These are phyloP conservation scores for Sitodiplosis mosellana DNA, from an alignment of 1,140 invertebrate species.

Conservation along the genomic window DNA sequence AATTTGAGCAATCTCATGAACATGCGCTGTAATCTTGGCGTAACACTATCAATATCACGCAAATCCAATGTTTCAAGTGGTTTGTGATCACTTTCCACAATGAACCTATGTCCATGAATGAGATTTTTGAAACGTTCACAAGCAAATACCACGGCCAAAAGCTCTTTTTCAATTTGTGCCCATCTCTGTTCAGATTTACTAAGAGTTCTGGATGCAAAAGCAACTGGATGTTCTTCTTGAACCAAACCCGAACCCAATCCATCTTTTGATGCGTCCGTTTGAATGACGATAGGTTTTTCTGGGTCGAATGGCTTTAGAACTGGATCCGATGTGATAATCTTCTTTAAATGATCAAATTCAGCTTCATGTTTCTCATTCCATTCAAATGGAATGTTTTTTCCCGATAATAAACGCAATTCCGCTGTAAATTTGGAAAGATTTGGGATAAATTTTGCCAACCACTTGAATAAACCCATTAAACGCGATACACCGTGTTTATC, in stretches of 20 bases:
- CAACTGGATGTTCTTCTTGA: constrained; percentile 14
- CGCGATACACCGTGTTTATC: constrained; percentile 2
- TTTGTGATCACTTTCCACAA: constrained; percentile 24
- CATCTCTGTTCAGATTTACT: constrained; percentile 20
- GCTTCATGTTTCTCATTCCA: constrained; percentile 13
- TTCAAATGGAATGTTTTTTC: constrained; percentile 9
- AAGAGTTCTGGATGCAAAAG: constrained; percentile 18
- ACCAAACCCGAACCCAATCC: constrained; percentile 16
- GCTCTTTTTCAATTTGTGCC: constrained; percentile 30
- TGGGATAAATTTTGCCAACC: constrained; percentile 18
- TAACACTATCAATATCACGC: constrained; percentile 15
- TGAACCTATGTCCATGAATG: constrained; percentile 15
- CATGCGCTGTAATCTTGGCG: constrained; percentile 21
- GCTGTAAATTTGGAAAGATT: constrained; percentile 14
- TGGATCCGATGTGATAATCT: constrained; percentile 10
- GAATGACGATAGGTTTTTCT: no score
- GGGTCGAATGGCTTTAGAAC: no score
- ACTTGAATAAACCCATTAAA: constrained; percentile 16
- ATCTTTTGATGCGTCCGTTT: no score
- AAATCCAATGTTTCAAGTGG: constrained; percentile 16
- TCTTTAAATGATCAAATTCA: constrained; percentile 11
- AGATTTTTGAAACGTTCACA: constrained; percentile 22
- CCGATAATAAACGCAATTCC: constrained; percentile 12
- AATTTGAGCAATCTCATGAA: no score
- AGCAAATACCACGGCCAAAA: constrained; percentile 22